Percentiles rank a stretch among this genome's conserved stretches.
These are phyloP conservation scores for Acronicta aceris DNA, from an alignment of 2,888 invertebrate genomes.

Conservation along the genomic window DNA sequence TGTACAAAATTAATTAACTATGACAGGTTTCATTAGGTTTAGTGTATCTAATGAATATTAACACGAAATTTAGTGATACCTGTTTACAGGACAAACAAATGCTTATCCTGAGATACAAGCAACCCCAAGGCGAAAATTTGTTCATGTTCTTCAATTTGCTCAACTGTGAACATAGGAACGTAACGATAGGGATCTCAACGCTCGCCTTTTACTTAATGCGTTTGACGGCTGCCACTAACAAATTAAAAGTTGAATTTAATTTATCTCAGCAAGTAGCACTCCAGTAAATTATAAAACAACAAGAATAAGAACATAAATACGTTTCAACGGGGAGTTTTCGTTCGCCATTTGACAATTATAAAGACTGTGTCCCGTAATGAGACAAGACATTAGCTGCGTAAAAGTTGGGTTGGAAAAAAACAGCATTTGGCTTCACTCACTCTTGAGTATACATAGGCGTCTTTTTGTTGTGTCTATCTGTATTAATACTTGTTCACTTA, in stretches of 20 bases:
- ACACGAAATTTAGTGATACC: conserved; percentile 24
- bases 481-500: too few relatives aligned
- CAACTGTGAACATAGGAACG: conserved; percentile 44
- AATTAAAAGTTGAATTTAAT: conserved; percentile 65
- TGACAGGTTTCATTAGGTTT: conserved; percentile 29
- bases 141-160: conserved; percentile 20
- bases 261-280: conserved; percentile 61
- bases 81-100: conserved; percentile 30
- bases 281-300: conserved; percentile 59
- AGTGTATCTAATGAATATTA: conserved; percentile 31
- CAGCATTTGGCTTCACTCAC: too few relatives aligned
- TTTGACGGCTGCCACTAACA: conserved; percentile 66
- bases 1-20: conserved; percentile 39
- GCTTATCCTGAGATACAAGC: conserved; percentile 28
- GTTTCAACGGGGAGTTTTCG: conserved; percentile 34
- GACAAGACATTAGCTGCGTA: too few relatives aligned
- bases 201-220: conserved; percentile 58
- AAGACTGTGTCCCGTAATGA: not conserved
- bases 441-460: too few relatives aligned
- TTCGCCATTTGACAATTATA: not conserved
- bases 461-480: too few relatives aligned
- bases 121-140: conserved; percentile 22
- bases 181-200: conserved; percentile 55
- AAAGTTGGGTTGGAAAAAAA: too few relatives aligned
- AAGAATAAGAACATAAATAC: conserved; percentile 58